Evolutionary conservation across 1,140 invertebrate genomes (phyloP).

Genomic region (Coelopa frigida): DNA sequence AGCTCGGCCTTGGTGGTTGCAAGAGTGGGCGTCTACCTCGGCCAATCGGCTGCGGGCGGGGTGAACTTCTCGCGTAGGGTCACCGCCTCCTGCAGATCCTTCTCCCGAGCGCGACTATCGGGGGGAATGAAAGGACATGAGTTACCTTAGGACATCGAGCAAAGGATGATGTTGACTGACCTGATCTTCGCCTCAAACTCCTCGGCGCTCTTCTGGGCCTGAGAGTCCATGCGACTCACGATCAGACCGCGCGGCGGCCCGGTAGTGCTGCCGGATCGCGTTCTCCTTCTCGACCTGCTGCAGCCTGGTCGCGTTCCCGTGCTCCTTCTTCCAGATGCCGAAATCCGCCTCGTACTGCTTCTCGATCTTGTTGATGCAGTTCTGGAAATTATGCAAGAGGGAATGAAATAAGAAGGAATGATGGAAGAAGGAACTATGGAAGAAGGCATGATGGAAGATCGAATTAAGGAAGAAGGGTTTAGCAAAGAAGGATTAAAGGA

Average conservation of each 20-base stretch:
- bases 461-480: too few species aligned
- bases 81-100: slow-evolving; percentile 58
- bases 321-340: slow-evolving; percentile 52
- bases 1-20: slow-evolving; percentile 47
- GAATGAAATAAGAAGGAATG: too few species aligned
- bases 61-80: slow-evolving; percentile 46
- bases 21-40: slow-evolving; percentile 51
- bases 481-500: too few species aligned
- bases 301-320: slow-evolving; percentile 51
- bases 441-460: too few species aligned
- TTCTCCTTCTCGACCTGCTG: slow-evolving; percentile 52
- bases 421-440: too few species aligned
- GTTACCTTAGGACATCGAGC: too few species aligned
- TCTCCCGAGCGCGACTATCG: slow-evolving; percentile 59
- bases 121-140: slow-evolving; percentile 4
- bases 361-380: slow-evolving; percentile 48
- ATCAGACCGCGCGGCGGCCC: slow-evolving; percentile 55
- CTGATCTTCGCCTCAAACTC: slow-evolving; percentile 54
- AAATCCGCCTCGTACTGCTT: slow-evolving; percentile 50
- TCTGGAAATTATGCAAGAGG: too few species aligned
- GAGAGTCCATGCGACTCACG: slow-evolving; percentile 55
- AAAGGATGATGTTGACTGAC: slow-evolving; percentile 40
- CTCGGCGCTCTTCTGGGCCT: slow-evolving; percentile 48
- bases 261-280: slow-evolving; percentile 52
- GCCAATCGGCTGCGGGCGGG: slow-evolving; percentile 49